Evolutionary conservation across 2,888 invertebrate genomes (phyloP).

Genomic region (Drosophila birchii): DNA sequence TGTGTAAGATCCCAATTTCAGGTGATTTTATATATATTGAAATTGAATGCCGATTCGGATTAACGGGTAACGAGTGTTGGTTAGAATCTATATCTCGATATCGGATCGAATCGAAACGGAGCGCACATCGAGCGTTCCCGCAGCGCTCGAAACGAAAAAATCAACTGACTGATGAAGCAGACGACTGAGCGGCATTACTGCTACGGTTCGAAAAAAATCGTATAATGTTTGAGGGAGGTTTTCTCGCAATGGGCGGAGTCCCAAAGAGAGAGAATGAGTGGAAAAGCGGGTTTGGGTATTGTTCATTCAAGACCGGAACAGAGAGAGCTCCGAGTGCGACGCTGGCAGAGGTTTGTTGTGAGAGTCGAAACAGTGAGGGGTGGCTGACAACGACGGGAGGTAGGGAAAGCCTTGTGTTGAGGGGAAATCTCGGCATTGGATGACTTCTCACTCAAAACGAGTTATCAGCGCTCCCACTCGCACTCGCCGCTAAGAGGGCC

Average conservation of each 20-base stretch:
- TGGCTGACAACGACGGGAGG: not conserved
- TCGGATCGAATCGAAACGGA: constrained; percentile 11
- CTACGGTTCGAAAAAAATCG: constrained; percentile 4
- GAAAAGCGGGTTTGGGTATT: not conserved
- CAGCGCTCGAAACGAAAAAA: constrained; percentile 55
- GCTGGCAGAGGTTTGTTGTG: constrained; percentile 1
- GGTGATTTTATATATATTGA: constrained; percentile 44
- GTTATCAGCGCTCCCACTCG: constrained; percentile 46
- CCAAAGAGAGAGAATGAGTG: not conserved
- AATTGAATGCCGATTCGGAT: constrained; percentile 50
- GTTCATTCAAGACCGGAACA: constrained; percentile 11
- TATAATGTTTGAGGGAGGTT: constrained; percentile 6
- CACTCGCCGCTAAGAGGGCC: constrained; percentile 1
- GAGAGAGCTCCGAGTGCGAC: constrained; percentile 4
- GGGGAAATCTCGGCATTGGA: constrained; percentile 69
- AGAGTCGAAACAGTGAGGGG: not conserved
- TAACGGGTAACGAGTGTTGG: constrained; percentile 5
- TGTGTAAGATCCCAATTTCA: constrained; percentile 7
- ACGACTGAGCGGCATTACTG: constrained; percentile 59
- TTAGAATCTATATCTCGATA: constrained; percentile 1
- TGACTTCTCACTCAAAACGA: constrained; percentile 57
- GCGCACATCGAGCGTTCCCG: constrained; percentile 32
- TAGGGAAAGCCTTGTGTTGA: constrained; percentile 49
- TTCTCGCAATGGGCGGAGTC: constrained; percentile 3
- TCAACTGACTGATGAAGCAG: constrained; percentile 67